Base-by-base conservation (phyloP, 2,113 vertebrate species). In the Microcebus tavaratra region DNA sequence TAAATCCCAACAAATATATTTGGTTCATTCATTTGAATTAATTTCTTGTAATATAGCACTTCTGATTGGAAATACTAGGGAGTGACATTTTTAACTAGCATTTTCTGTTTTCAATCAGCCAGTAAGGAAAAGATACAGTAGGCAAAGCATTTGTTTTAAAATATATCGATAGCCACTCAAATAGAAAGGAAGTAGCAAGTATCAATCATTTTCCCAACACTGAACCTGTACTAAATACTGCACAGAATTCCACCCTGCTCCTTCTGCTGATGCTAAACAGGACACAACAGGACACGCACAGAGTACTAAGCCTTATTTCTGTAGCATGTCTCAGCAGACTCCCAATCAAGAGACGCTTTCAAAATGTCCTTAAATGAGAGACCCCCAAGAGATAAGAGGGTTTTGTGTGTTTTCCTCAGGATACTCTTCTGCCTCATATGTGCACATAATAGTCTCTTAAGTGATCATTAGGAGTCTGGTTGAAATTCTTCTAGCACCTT, bases 401-500 rank as follows among this genome's bases (percentile, higher is more conserved):
- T 89, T 92, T 61, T 27, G 21, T 61, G 42, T 92, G 42, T 94
- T 93, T 96, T 92, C 76, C 70, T 96, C 55, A 31, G 83, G 36
- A 59, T 86, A 48, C 39, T 82, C 42, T 42, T 67, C 53, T 2
- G 5, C 83, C 53, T 78, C 29, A 29, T 4, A 61, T 14, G 9
- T 14, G 34, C 20, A 42, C 48, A 82, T 42, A 85, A 91, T 50
- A 67, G 55, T 85, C 55, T 97, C 78, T 59, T 88, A 93, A 93
- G 39, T 65, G 65, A 82, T 94, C 75, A 20, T 96, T 91, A 82
- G 53, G 34, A 96, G 50, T 29, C 53, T 82, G 82, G 86, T 73
- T 78, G 45, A 95, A 96, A 86, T 73, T 94, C 80, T 88, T 91
- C 59, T 48, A 78, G 61, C 45, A 96, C 65, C 93, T 93, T 82